Base-by-base conservation (phyloP, 1,140 invertebrate species). In the Hycleus cichorii region DNA sequence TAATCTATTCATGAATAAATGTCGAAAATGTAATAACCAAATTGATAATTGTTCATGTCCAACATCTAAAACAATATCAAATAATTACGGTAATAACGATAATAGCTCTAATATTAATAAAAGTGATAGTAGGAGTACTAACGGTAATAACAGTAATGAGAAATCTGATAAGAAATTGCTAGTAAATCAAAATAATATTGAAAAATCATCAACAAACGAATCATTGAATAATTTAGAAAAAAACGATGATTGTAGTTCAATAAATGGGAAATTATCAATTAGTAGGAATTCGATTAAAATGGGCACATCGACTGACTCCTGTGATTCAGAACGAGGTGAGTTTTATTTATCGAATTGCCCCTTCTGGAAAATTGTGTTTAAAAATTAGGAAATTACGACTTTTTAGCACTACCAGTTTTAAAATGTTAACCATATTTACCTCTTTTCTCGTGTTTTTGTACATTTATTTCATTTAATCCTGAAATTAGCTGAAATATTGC, bases 291-390 rank as follows among this genome's bases (percentile, higher is more conserved):
- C 47, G 44, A 57, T 57, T 43, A 64, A 53, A 49, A 65, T 65
- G 52, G 69, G 64, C 12, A 67, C 59, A 44, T 71, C 69, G 0
- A 63, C 65, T 4, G 69, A 73, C 58, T 73, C 71, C 7, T 70
- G 64, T 42, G 71, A 73, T 61, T 73, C 69, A 8, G 71, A 73
- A 32, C 70, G 68, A 60, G 71, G 69, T 65, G 58, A 59, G 32
- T 32, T 7, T 12, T 18, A 1, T 2, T 18, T 18, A 18, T 18
- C 18, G 18, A 18, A 18, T 18, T 18, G 18, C 18, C 1, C 18
- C 1, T 18, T 1, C 18, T 18, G 18, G 18, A 18, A 18, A 18
- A 18, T 18, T 18, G 18, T 18, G 1, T 18, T 18, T 18, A 18
- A 18, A 18, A 18, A 18, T 18, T 18, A 1, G 18, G 1, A 18